A percentile compares a stretch with the other conserved stretches of the same genome.
Conservation (phyloP, 1,140 invertebrate species). For the Cydia amplana region DNA sequence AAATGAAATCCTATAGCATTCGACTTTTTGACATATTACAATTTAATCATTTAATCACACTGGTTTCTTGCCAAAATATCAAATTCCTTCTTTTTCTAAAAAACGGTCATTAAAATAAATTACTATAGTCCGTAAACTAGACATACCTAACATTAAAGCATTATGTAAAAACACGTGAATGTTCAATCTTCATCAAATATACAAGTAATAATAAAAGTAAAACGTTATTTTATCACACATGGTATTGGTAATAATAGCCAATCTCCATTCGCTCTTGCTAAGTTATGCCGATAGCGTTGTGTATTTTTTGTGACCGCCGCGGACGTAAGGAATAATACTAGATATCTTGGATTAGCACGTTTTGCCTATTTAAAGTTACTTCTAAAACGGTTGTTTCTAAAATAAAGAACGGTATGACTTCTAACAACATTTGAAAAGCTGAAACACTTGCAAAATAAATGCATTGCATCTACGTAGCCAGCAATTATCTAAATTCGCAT, state of each 20-base stretch:
- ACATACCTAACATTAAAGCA: too few species aligned
- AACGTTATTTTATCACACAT: slow-evolving; percentile 15
- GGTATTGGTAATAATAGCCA: slow-evolving; percentile 14
- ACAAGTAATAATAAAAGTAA: slow-evolving; percentile 12
- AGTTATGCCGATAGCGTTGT: slow-evolving; percentile 23
- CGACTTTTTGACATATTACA: too few species aligned
- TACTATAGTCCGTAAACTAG: too few species aligned
- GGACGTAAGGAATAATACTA: slow-evolving; percentile 13
- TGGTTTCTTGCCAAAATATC: too few species aligned
- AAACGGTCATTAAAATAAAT: too few species aligned
- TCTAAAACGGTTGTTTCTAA: background rate
- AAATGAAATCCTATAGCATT: too few species aligned
- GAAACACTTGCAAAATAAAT: background rate
- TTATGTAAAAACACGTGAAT: background rate
- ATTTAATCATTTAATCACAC: too few species aligned
- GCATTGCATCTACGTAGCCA: too few species aligned
- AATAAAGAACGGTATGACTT: background rate
- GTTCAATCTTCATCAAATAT: background rate
- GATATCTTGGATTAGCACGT: background rate
- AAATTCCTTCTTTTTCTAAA: too few species aligned
- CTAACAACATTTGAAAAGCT: background rate
- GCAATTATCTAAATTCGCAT: too few species aligned
- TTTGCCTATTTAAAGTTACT: background rate
- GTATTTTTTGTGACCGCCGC: background rate
- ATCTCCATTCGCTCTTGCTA: slow-evolving; percentile 18